phyloP scores from a whole-genome alignment of 1,140 invertebrate genomes.

The Drosophila paulistorum region DNA sequence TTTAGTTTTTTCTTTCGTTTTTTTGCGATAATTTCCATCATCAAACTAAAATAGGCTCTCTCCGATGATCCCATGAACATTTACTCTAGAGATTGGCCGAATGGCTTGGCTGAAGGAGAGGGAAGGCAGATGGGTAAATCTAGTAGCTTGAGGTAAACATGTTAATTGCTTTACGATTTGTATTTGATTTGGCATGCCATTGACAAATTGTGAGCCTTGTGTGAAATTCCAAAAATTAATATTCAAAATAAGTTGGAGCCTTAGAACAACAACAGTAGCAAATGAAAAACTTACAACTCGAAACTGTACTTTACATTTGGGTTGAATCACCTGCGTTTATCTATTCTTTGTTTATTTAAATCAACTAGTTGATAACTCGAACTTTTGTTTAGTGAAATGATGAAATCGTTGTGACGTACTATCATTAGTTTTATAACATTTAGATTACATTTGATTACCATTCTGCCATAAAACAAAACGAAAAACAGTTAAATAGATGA shows the following conservation, averaged over 20 bases:
- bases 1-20: neutral
- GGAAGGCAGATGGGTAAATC: neutral
- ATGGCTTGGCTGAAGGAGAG: neutral
- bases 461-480: neutral
- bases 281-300: slow-evolving; percentile 19
- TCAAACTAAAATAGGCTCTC: slow-evolving; percentile 24
- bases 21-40: slow-evolving; percentile 3
- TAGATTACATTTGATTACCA: neutral
- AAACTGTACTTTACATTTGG: slow-evolving; percentile 11
- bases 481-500: too few relatives aligned
- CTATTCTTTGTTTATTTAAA: slow-evolving; percentile 1
- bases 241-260: slow-evolving; percentile 12
- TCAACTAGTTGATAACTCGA: neutral
- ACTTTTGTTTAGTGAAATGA: slow-evolving; percentile 2
- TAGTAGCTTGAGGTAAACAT: slow-evolving; percentile 25
- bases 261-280: slow-evolving; percentile 3
- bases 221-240: slow-evolving; percentile 45
- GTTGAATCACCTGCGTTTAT: neutral
- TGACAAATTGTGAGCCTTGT: slow-evolving; percentile 42
- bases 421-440: slow-evolving; percentile 7
- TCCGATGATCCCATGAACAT: neutral
- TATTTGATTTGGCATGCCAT: slow-evolving; percentile 58
- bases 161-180: slow-evolving; percentile 49
- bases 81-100: neutral
- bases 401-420: neutral